These are phyloP conservation scores for Pluvianellus socialis DNA, from an alignment of 2,113 vertebrate species.

Conservation along the genomic window DNA sequence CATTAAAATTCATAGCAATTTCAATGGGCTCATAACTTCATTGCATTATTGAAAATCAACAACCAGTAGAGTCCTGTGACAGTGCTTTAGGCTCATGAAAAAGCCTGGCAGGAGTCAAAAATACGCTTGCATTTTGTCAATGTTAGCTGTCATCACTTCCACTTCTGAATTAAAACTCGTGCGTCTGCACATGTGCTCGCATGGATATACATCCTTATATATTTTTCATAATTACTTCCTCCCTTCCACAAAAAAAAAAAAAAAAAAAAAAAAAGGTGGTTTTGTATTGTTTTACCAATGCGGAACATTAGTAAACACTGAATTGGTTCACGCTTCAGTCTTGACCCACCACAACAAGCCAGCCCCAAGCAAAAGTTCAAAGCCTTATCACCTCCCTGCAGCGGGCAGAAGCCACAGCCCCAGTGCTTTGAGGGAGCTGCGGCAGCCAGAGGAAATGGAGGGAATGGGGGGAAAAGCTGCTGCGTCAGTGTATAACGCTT, in stretches of 20 bases:
- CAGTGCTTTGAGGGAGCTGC: neutral
- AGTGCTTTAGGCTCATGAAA: neutral
- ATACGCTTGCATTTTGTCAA: neutral
- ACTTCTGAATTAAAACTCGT: neutral
- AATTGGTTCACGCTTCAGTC: neutral
- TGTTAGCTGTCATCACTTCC: neutral
- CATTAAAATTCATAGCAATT: neutral
- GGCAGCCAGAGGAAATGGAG: neutral
- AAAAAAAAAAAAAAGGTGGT: too few species aligned
- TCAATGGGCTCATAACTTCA: neutral
- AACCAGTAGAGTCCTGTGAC: neutral
- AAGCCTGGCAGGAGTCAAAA: neutral
- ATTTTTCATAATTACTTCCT: neutral
- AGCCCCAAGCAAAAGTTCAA: neutral
- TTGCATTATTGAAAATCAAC: neutral
- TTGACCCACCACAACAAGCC: neutral
- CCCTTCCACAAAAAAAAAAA: neutral
- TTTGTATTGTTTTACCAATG: neutral
- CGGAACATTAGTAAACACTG: neutral
- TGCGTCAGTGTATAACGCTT: neutral
- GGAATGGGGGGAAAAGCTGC: neutral
- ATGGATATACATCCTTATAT: neutral
- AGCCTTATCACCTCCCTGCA: neutral
- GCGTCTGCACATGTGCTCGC: accelerated
- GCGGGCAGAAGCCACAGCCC: neutral